Evolutionary conservation across 1,140 invertebrate species (phyloP).

Genomic region (Magallana ariakensis): DNA sequence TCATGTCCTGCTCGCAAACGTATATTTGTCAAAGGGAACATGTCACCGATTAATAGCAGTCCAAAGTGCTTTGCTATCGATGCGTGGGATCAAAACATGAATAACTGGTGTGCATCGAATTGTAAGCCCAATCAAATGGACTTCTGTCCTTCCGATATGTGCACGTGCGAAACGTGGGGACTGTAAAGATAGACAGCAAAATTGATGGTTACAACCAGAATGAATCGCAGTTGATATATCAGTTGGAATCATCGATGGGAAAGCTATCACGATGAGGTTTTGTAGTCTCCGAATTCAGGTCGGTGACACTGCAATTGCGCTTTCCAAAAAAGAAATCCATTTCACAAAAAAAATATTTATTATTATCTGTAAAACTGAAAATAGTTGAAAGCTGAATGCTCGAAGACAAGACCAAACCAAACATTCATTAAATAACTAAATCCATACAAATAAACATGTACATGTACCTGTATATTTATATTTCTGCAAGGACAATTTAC

Average conservation of each 20-base stretch:
- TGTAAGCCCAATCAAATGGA: constrained; percentile 24
- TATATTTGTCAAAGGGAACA: not conserved
- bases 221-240: not conserved
- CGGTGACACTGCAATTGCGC: not conserved
- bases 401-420: no score
- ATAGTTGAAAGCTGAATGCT: no score
- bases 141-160: constrained; percentile 21
- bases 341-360: not conserved
- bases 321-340: constrained; percentile 17
- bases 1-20: constrained; percentile 47
- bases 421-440: no score
- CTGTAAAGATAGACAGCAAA: not conserved
- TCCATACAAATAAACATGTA: not conserved
- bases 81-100: constrained; percentile 26
- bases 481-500: no score
- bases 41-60: not conserved
- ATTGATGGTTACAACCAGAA: not conserved
- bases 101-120: constrained; percentile 12
- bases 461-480: not conserved
- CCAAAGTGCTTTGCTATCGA: constrained; percentile 27
- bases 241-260: not conserved
- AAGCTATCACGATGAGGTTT: not conserved
- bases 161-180: constrained; percentile 35
- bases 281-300: not conserved
- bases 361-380: no score